phyloP scores from a whole-genome alignment of 2,113 vertebrate species.

The Thamnaconus septentrionalis region DNA sequence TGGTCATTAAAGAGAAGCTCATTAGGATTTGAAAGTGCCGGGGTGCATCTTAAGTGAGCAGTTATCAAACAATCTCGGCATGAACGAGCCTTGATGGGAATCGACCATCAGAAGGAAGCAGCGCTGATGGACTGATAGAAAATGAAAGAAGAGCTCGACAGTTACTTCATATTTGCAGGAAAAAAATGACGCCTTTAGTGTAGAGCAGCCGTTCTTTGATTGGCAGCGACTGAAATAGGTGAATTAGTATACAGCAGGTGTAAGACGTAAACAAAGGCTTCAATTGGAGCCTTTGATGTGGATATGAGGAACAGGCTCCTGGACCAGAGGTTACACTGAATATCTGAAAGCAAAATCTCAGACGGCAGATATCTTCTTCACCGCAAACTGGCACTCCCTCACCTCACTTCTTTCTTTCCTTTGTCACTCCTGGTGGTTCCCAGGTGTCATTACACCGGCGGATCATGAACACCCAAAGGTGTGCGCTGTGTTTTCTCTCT shows the following conservation, averaged over 20 bases:
- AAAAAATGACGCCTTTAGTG: too few relatives aligned
- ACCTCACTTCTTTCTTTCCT: neutral
- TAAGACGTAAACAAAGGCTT: neutral
- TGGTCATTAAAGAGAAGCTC: too few relatives aligned
- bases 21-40: too few relatives aligned
- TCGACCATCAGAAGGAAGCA: too few relatives aligned
- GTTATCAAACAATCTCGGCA: neutral
- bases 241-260: slow-evolving; percentile 11
- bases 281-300: slow-evolving; percentile 15
- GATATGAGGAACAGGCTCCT: slow-evolving; percentile 15
- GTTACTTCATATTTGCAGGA: too few relatives aligned
- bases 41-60: too few relatives aligned
- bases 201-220: neutral
- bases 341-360: slow-evolving; percentile 20
- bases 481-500: slow-evolving; percentile 38
- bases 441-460: slow-evolving; percentile 16
- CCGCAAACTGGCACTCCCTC: slow-evolving; percentile 13
- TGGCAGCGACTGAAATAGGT: slow-evolving; percentile 13
- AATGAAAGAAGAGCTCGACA: too few relatives aligned
- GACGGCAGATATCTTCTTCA: slow-evolving; percentile 28
- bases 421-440: slow-evolving; percentile 3
- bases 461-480: slow-evolving; percentile 41
- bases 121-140: too few relatives aligned
- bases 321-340: slow-evolving; percentile 15
- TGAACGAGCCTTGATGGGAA: neutral